Percentiles rank a stretch among this genome's conserved stretches.
These are phyloP conservation scores for Norana najaformis DNA, from an alignment of 2,888 invertebrate genomes.

Conservation along the genomic window DNA sequence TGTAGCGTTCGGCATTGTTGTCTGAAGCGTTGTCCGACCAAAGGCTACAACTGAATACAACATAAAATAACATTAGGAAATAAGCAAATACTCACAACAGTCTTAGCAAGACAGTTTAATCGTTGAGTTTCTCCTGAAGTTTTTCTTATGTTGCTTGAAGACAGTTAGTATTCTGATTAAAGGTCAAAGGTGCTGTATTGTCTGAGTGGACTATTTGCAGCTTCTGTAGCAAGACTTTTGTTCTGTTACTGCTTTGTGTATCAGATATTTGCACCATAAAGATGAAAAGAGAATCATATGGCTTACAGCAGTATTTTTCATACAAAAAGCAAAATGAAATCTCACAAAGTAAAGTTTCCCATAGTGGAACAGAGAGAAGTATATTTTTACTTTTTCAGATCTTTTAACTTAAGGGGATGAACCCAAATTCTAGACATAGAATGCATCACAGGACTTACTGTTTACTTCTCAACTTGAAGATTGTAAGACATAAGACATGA, in stretches of 20 bases:
- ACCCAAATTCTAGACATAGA: too few relatives aligned
- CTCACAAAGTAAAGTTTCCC: neutral
- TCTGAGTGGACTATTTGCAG: too few relatives aligned
- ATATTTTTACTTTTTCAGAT: too few relatives aligned
- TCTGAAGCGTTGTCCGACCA: constrained; percentile 50
- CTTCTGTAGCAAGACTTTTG: neutral
- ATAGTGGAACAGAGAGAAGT: too few relatives aligned
- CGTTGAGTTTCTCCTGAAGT: too few relatives aligned
- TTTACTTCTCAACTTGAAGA: too few relatives aligned
- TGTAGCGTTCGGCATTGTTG: neutral
- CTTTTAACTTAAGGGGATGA: too few relatives aligned
- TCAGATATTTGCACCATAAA: neutral
- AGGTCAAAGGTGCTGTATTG: too few relatives aligned
- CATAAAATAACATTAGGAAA: neutral
- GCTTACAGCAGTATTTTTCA: neutral
- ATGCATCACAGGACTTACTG: too few relatives aligned
- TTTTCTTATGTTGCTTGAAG: too few relatives aligned
- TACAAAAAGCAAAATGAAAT: neutral
- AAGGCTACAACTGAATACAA: constrained; percentile 49
- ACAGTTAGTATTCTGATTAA: too few relatives aligned
- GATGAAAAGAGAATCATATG: neutral
- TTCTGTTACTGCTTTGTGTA: neutral
- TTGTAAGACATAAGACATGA: too few relatives aligned
- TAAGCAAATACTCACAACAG: neutral
- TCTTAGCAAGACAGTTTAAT: neutral